These are phyloP conservation scores for Clupea harengus DNA, from an alignment of 2,113 vertebrate genomes.

Conservation along the genomic window DNA sequence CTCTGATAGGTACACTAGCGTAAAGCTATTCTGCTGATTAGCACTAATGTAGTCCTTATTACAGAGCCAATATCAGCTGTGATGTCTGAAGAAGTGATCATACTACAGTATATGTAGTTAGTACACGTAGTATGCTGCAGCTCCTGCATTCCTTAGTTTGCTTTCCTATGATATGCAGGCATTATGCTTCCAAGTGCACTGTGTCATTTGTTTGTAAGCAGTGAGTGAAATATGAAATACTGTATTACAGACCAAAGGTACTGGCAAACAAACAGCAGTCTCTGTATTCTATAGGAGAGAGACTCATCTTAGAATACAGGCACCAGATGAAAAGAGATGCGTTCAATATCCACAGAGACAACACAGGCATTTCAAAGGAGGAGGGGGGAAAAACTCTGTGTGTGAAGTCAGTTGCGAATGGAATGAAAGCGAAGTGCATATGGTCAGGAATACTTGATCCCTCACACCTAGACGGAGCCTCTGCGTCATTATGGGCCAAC, in stretches of 20 bases:
- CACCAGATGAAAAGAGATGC: neutral
- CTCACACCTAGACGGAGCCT: neutral
- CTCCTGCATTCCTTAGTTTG: no score
- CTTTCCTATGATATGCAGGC: no score
- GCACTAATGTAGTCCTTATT: neutral
- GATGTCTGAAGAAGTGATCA: neutral
- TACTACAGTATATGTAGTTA: neutral
- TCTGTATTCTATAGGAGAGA: no score
- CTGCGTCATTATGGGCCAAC: neutral
- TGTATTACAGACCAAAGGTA: no score
- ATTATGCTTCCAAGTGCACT: no score
- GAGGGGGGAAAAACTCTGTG: neutral
- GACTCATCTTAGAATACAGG: neutral
- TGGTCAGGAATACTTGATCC: slow-evolving; percentile 39
- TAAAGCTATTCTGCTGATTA: neutral
- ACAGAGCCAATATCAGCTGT: neutral
- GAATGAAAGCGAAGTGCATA: slow-evolving; percentile 17
- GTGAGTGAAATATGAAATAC: no score
- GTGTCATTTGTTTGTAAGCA: no score
- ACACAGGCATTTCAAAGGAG: slow-evolving; percentile 35
- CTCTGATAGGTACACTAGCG: neutral
- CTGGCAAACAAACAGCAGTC: no score
- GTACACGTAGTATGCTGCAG: no score
- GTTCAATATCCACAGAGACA: slow-evolving; percentile 29
- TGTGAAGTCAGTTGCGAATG: slow-evolving; percentile 42